Evolutionary conservation across 2,113 vertebrate species (phyloP), one percentile per base, ranked within the genome.

Genomic region (Arenaria interpres): DNA sequence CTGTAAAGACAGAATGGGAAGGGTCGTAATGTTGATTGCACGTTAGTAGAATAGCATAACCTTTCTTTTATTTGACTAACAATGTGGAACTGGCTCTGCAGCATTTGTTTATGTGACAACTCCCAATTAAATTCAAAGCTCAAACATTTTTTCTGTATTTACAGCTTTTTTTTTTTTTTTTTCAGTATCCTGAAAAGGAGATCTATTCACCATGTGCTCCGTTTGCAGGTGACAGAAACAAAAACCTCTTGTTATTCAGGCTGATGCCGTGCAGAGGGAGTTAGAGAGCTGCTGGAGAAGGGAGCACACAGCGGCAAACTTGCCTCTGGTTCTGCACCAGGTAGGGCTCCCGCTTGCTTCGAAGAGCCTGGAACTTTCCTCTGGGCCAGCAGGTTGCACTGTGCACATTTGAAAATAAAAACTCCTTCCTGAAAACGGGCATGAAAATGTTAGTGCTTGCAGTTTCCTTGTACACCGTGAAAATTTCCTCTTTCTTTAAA

Each of bases 231-330:
- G 71, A 41, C 96, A 2, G 90, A 91, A 88, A 88, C 95, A 53
- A 96, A 96, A 97, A 51, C 94, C 96, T 12, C 76, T 98, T 97
- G 96, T 87, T 93, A 96, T 98, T 96, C 96, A 96, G 88, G 97
- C 97, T 46, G 97, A 98, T 83, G 90, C 97, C 94, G 5, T 98
- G 97, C 97, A 99, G 97, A 98, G 96, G 97, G 99, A 99, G 97
- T 89, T 97, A 95, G 98, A 99, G 90, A 99, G 97, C 96, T 98
- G 98, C 92, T 69, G 98, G 79, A 97, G 92, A 84, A 96, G 92
- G 33, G 98, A 97, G 75, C 96, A 96, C 76, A 95, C 94, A 4
- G 53, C 81, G 12, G 96, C 98, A 25, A 98, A 85, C 53, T 91
- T 98, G 67, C 97, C 98, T 76, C 96, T 97, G 56, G 96, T 98